phyloP scores from a whole-genome alignment of 1,140 invertebrate genomes.

The Brachystomella parvula region DNA sequence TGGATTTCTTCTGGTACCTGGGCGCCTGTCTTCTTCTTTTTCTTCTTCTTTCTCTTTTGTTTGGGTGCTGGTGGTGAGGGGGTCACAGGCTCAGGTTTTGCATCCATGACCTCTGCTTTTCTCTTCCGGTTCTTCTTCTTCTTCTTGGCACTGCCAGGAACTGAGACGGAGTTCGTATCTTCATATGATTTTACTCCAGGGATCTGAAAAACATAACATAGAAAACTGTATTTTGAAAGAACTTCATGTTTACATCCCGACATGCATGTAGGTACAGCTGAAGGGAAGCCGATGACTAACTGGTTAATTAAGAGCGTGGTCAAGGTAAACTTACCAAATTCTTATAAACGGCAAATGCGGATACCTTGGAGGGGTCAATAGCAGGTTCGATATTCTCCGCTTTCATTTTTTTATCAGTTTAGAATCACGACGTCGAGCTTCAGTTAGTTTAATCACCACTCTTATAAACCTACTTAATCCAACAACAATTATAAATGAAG shows the following conservation, averaged over 20 bases:
- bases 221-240: not conserved
- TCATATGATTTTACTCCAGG: slow-evolving; percentile 31
- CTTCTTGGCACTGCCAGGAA: not conserved
- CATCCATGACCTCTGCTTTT: not conserved
- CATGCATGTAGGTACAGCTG: not conserved
- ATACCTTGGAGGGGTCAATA: not conserved
- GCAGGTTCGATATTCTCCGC: not conserved
- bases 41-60: not conserved
- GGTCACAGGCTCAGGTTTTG: not conserved
- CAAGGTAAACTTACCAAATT: slow-evolving; percentile 9
- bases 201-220: slow-evolving; percentile 20
- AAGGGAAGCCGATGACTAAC: not conserved
- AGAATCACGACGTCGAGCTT: too few relatives aligned
- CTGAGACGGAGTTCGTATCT: slow-evolving; percentile 12
- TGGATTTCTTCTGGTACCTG: not conserved
- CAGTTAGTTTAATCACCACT: too few relatives aligned
- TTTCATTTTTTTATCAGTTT: not conserved
- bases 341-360: slow-evolving; percentile 25
- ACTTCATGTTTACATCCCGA: not conserved
- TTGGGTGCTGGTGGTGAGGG: not conserved
- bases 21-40: slow-evolving; percentile 4
- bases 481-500: too few relatives aligned
- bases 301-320: not conserved
- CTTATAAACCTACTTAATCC: too few relatives aligned
- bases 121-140: not conserved